Evolutionary conservation across 2,888 invertebrate species (phyloP).

Genomic region (Tanypteryx hageni): DNA sequence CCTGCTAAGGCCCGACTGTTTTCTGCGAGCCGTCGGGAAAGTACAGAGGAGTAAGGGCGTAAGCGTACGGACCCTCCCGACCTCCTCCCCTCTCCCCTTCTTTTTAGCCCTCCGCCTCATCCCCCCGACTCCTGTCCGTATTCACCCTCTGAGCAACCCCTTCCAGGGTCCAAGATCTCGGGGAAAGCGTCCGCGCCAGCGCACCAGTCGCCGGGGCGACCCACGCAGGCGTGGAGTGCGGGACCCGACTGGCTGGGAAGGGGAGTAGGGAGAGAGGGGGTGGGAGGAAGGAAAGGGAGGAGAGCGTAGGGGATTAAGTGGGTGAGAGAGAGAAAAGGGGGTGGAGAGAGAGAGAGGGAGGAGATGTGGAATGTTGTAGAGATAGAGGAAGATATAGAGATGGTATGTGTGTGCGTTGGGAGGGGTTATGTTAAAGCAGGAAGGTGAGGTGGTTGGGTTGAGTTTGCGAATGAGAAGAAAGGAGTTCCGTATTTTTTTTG

Average conservation of each 20-base stretch:
- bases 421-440: neutral
- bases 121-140: neutral
- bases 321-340: neutral
- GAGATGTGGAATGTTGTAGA: neutral
- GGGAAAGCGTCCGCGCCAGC: conserved; percentile 47
- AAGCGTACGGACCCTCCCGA: conserved; percentile 16
- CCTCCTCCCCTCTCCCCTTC: neutral
- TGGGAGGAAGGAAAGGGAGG: neutral
- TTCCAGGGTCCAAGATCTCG: neutral
- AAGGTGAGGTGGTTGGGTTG: neutral
- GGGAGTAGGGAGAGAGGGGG: neutral
- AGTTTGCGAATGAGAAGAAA: neutral
- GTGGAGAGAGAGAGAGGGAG: neutral
- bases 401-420: conserved; percentile 8
- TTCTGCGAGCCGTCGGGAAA: conserved; percentile 40
- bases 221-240: conserved; percentile 60
- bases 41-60: conserved; percentile 31
- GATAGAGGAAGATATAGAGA: neutral
- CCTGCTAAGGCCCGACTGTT: conserved; percentile 63
- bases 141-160: neutral
- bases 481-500: neutral
- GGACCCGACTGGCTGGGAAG: neutral
- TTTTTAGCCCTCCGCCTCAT: neutral
- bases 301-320: neutral
- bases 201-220: conserved; percentile 45